These are phyloP conservation scores for Drosophila aldrichi DNA, from an alignment of 2,888 invertebrate species.

Conservation along the genomic window DNA sequence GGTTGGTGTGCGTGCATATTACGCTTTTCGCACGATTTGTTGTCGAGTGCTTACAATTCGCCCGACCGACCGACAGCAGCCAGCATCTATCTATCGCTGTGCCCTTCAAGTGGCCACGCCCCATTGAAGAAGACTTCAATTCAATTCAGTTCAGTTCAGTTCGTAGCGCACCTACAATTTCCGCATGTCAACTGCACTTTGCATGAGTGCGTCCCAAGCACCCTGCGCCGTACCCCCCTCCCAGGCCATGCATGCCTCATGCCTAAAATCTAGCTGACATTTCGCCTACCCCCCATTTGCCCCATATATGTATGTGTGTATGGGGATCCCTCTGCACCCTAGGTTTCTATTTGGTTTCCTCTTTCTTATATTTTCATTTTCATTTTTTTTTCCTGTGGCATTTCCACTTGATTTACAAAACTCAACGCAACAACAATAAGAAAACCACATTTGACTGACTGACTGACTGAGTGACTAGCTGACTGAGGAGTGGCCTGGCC, in stretches of 20 bases:
- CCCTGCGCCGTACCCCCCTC: too few species aligned
- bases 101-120: constrained; percentile 53
- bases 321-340: neutral
- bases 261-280: constrained; percentile 2
- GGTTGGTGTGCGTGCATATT: constrained; percentile 50
- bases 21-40: constrained; percentile 63
- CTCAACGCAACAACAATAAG: constrained; percentile 65
- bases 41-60: constrained; percentile 43
- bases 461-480: constrained; percentile 38
- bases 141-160: constrained; percentile 35
- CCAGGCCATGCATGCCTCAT: neutral
- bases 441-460: constrained; percentile 76
- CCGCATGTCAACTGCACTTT: constrained; percentile 81
- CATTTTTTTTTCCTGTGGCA: constrained; percentile 46
- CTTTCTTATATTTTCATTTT: constrained; percentile 17
- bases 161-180: constrained; percentile 73
- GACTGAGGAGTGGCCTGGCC: constrained; percentile 1
- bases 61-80: constrained; percentile 7
- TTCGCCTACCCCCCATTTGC: constrained; percentile 3
- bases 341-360: constrained; percentile 13
- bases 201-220: constrained; percentile 70
- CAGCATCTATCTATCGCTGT: neutral
- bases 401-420: constrained; percentile 81
- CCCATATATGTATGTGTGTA: neutral
- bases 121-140: constrained; percentile 63